Evolutionary conservation across 2,113 vertebrate species (phyloP).

Genomic region (Anguilla rostrata): DNA sequence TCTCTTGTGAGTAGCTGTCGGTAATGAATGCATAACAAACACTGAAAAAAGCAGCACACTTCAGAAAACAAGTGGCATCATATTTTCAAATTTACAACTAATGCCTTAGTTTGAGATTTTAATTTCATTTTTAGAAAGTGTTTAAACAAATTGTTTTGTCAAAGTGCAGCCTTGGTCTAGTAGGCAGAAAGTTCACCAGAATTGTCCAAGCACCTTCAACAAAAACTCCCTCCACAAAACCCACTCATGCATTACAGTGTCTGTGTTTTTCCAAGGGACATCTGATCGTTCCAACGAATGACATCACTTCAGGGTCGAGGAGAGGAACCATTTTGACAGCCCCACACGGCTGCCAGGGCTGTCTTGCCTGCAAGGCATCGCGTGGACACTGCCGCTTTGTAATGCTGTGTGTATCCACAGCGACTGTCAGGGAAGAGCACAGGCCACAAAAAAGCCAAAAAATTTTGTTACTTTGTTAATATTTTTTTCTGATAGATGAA

Average conservation of each 20-base stretch:
- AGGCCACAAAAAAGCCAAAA: too few species aligned
- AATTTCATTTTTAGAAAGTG: not conserved
- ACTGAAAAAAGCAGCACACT: not conserved
- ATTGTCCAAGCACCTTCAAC: not conserved
- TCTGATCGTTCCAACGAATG: not conserved
- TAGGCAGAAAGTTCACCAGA: not conserved
- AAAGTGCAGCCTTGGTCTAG: not conserved
- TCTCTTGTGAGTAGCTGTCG: conserved; percentile 27
- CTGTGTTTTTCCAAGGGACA: not conserved
- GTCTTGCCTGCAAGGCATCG: too few species aligned
- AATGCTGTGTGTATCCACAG: too few species aligned
- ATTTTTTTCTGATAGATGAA: not conserved
- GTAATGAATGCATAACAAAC: conserved; percentile 10
- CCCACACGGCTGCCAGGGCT: too few species aligned
- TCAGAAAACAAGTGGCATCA: not conserved
- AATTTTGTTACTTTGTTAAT: too few species aligned
- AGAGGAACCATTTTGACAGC: not conserved
- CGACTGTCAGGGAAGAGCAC: too few species aligned
- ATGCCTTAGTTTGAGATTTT: not conserved
- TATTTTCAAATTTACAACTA: not conserved
- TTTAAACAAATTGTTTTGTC: not conserved
- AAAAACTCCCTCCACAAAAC: conserved; percentile 5
- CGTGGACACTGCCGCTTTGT: not conserved
- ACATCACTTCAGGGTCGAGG: not conserved
- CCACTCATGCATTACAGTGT: not conserved